These are phyloP conservation scores for Tinea trinotella DNA, from an alignment of 2,888 invertebrate genomes.

Conservation along the genomic window DNA sequence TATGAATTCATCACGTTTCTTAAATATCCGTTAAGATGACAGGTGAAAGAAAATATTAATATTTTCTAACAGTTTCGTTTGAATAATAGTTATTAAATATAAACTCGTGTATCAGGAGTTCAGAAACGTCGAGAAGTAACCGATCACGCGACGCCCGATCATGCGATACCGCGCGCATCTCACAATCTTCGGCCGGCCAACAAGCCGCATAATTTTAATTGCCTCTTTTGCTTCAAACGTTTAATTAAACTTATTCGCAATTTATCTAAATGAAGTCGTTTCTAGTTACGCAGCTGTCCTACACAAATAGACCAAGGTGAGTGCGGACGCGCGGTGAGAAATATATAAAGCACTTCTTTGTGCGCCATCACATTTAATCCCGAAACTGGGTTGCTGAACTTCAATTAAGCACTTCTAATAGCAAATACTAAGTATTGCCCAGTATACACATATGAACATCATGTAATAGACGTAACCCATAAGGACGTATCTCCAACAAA, in stretches of 20 bases:
- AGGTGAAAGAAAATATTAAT: neutral
- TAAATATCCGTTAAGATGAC: conserved; percentile 9
- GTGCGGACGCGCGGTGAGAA: neutral
- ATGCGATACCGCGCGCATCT: conserved; percentile 12
- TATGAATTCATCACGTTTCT: conserved; percentile 3
- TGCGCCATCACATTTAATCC: too few species aligned
- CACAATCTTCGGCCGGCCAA: conserved; percentile 7
- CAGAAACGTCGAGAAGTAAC: neutral
- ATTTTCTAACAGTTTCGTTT: conserved; percentile 11
- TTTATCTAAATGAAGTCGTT: conserved; percentile 21
- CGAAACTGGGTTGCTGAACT: too few species aligned
- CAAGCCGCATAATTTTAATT: conserved; percentile 20
- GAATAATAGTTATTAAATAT: conserved; percentile 9
- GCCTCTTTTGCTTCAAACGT: conserved; percentile 10
- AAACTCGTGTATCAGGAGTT: neutral
- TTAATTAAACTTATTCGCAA: conserved; percentile 22
- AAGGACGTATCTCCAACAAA: too few species aligned
- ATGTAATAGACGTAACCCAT: too few species aligned
- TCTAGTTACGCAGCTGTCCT: conserved; percentile 13
- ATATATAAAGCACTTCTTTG: too few species aligned
- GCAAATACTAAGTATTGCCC: too few species aligned
- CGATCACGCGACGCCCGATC: conserved; percentile 16
- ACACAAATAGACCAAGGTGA: conserved; percentile 4
- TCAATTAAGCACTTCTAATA: too few species aligned
- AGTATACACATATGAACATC: too few species aligned